A percentile compares a stretch with the other conserved stretches of the same genome.
Conservation (phyloP, 2,113 vertebrate genomes). For the Clarias batrachus region DNA sequence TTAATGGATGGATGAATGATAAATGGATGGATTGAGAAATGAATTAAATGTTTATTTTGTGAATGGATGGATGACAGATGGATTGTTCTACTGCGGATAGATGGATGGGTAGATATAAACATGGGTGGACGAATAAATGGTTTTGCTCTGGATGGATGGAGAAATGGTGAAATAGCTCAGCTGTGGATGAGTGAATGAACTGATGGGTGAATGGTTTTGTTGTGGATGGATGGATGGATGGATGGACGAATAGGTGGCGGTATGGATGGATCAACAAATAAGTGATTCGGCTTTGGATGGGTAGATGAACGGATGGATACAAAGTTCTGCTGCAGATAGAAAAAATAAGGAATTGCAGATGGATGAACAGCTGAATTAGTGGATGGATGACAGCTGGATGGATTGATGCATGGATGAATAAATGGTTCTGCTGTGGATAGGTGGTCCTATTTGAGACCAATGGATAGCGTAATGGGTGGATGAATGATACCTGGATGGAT, state of each 20-base stretch:
- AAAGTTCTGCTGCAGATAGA: neutral
- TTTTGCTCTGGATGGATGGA: neutral
- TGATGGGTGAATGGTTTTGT: too few species aligned
- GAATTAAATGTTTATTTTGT: neutral
- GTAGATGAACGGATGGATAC: neutral
- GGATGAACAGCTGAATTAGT: too few species aligned
- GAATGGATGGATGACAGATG: neutral
- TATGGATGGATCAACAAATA: too few species aligned
- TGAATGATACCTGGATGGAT: too few species aligned
- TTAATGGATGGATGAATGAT: neutral
- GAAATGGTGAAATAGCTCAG: neutral
- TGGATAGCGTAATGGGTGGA: neutral
- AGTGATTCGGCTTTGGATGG: neutral
- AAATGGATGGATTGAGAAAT: neutral
- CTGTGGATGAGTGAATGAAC: neutral
- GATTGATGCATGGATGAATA: too few species aligned
- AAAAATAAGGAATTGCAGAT: too few species aligned
- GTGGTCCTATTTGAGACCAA: neutral
- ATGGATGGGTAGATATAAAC: neutral
- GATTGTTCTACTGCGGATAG: neutral
- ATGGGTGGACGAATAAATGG: neutral
- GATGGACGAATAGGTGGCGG: too few species aligned
- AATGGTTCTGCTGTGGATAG: too few species aligned
- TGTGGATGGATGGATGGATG: too few species aligned
- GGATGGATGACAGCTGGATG: too few species aligned